These are phyloP conservation scores for Chrysaora quinquecirrha DNA, from an alignment of 30 jellyfish, hydroid and myxozoan species.

Conservation along the genomic window DNA sequence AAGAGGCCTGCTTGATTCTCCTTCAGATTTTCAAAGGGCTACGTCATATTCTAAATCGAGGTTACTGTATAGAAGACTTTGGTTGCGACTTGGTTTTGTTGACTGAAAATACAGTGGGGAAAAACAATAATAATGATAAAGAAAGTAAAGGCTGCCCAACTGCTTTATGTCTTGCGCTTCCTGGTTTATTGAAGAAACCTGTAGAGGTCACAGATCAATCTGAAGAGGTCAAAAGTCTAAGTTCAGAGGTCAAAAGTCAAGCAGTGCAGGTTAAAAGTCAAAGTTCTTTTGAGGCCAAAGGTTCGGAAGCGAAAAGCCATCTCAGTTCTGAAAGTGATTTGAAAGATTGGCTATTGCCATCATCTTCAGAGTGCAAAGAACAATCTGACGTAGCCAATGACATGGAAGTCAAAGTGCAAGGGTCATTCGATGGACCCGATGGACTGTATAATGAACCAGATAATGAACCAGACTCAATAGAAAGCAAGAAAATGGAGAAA, in stretches of 20 bases:
- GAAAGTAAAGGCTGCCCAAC: constrained; percentile 55
- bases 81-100: constrained; percentile 67
- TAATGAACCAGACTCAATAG: background rate
- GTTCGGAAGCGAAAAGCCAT: background rate
- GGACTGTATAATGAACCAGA: background rate
- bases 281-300: background rate
- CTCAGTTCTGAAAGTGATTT: background rate
- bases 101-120: constrained; percentile 49
- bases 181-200: constrained; percentile 35
- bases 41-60: constrained; percentile 55
- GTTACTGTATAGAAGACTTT: constrained; percentile 33
- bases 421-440: background rate
- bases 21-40: constrained; percentile 82
- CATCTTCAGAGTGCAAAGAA: background rate
- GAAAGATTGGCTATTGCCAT: background rate
- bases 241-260: constrained; percentile 20
- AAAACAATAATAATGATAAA: background rate
- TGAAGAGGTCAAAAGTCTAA: constrained; percentile 8
- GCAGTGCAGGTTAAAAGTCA: constrained; percentile 7
- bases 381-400: background rate
- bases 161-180: constrained; percentile 59
- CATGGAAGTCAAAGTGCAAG: background rate
- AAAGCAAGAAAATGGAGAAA: background rate
- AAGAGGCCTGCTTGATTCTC: constrained; percentile 80
- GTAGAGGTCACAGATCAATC: background rate